These are phyloP conservation scores for Ericerus pela DNA, from an alignment of 1,140 invertebrate species.

Conservation along the genomic window DNA sequence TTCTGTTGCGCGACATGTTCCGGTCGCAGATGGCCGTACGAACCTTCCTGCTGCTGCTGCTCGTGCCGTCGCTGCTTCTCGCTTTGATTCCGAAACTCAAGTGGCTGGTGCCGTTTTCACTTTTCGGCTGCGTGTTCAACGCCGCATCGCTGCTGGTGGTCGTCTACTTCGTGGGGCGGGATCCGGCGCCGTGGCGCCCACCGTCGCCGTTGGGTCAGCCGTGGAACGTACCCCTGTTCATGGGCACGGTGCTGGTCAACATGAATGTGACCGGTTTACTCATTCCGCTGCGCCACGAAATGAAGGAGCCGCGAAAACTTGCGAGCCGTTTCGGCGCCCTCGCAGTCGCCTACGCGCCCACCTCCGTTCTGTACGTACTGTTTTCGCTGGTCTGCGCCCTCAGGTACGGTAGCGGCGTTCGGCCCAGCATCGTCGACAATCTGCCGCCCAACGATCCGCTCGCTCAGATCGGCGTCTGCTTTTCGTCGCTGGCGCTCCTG, in stretches of 20 bases:
- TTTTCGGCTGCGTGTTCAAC: constrained; percentile 50
- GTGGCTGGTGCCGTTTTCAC: constrained; percentile 53
- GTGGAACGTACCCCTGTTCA: constrained; percentile 41
- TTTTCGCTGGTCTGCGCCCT: constrained; percentile 74
- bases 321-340: constrained; percentile 52
- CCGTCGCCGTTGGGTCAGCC: constrained; percentile 31
- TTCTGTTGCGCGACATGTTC: constrained; percentile 17
- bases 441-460: constrained; percentile 45
- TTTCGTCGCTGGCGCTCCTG: constrained; percentile 65
- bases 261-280: constrained; percentile 50
- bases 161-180: constrained; percentile 49
- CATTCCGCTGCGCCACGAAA: constrained; percentile 70
- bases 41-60: constrained; percentile 39
- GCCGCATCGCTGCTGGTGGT: constrained; percentile 46
- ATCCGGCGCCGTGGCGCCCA: constrained; percentile 35
- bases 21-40: constrained; percentile 28
- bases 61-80: constrained; percentile 47
- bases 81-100: constrained; percentile 56
- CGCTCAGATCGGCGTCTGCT: constrained; percentile 53
- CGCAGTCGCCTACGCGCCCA: constrained; percentile 57
- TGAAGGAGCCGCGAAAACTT: constrained; percentile 59
- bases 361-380: constrained; percentile 53
- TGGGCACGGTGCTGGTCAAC: constrained; percentile 46
- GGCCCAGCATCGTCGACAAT: constrained; percentile 55
- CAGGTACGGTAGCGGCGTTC: constrained; percentile 46